Percentiles rank a stretch among this genome's conserved stretches.
phyloP scores from a whole-genome alignment of 1,140 invertebrate genomes.

The Trypoxylus dichotomus region DNA sequence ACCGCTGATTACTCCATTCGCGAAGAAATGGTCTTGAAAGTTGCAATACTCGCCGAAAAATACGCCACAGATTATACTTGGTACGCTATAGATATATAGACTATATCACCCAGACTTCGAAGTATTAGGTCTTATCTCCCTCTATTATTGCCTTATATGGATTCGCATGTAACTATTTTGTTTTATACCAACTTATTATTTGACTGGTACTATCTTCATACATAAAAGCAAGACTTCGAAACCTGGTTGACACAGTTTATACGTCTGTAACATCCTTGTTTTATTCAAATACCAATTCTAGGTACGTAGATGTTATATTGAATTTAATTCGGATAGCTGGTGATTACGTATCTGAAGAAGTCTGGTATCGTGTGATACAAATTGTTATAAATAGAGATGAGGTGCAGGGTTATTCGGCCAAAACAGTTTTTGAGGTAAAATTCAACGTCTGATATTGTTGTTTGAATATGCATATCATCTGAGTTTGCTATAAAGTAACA shows the following conservation, averaged over 20 bases:
- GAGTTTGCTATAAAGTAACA: too few relatives aligned
- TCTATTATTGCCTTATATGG: too few relatives aligned
- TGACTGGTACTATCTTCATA: too few relatives aligned
- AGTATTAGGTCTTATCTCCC: too few relatives aligned
- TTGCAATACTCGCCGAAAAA: slow-evolving; percentile 98
- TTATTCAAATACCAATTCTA: slow-evolving; percentile 48
- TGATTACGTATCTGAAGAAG: slow-evolving; percentile 97
- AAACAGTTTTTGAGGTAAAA: slow-evolving; percentile 95
- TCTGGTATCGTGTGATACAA: slow-evolving; percentile 99
- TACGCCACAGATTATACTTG: slow-evolving; percentile 99
- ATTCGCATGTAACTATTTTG: too few relatives aligned
- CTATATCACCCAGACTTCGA: too few relatives aligned
- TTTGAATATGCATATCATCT: too few relatives aligned
- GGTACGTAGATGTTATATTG: slow-evolving; percentile 95
- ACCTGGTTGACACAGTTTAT: too few relatives aligned
- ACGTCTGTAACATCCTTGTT: background rate
- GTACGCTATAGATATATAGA: slow-evolving; percentile 56
- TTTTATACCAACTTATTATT: too few relatives aligned
- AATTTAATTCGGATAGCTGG: slow-evolving; percentile 99
- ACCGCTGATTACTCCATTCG: slow-evolving; percentile 99
- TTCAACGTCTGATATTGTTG: too few relatives aligned
- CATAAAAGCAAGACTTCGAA: too few relatives aligned
- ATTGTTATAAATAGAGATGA: slow-evolving; percentile 99
- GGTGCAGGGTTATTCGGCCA: slow-evolving; percentile 98
- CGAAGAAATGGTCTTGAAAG: slow-evolving; percentile 99